These are phyloP conservation scores for Anguilla rostrata DNA, from an alignment of 2,113 vertebrate genomes.

Conservation along the genomic window DNA sequence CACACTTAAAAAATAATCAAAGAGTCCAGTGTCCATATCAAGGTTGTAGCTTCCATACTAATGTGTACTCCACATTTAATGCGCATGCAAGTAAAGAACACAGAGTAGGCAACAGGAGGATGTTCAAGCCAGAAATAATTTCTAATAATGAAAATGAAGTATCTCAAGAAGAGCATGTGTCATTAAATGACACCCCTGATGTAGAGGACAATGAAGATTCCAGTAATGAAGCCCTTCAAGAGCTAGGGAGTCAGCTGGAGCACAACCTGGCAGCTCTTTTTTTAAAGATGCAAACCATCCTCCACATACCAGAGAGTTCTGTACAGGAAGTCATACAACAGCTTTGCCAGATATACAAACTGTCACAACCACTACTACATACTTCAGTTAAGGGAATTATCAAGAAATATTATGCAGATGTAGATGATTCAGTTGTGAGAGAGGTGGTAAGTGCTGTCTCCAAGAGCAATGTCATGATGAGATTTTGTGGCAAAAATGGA, in stretches of 20 bases:
- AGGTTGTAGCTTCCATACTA: slow-evolving; percentile 21
- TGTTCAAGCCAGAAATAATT: slow-evolving; percentile 21
- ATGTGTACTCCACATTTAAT: slow-evolving; percentile 33
- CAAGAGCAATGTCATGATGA: no score
- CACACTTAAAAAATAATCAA: slow-evolving; percentile 33
- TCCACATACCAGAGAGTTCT: slow-evolving; percentile 32
- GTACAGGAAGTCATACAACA: slow-evolving; percentile 35
- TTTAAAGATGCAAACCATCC: slow-evolving; percentile 32
- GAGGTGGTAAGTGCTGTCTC: no score
- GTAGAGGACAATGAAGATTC: slow-evolving; percentile 28
- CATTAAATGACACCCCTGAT: neutral
- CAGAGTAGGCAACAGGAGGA: slow-evolving; percentile 16
- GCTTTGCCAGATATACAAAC: neutral
- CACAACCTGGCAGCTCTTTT: slow-evolving; percentile 35
- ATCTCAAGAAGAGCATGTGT: neutral
- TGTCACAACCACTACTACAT: no score
- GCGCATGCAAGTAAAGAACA: slow-evolving; percentile 33
- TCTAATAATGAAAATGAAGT: neutral
- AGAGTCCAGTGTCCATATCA: slow-evolving; percentile 30
- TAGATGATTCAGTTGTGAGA: neutral
- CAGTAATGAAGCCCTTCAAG: slow-evolving; percentile 11
- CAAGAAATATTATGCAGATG: neutral
- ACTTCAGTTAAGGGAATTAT: no score
- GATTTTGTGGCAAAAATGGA: no score
- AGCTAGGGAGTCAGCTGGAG: slow-evolving; percentile 26